Percentiles rank a stretch among this genome's conserved stretches.
Conservation (phyloP, 2,113 vertebrate species). For the Diglossa brunneiventris region DNA sequence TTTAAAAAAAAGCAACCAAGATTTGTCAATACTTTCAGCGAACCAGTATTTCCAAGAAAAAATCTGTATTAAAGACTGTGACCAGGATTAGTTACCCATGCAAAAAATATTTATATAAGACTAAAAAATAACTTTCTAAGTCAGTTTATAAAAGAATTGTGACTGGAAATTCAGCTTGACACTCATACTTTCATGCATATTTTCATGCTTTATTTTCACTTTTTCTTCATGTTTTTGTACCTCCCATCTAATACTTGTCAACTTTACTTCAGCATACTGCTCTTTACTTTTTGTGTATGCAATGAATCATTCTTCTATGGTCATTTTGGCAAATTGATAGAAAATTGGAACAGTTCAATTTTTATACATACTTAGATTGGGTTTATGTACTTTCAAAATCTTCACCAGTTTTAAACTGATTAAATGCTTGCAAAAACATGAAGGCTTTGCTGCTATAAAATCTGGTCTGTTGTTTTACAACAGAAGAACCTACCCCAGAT, state of each 20-base stretch:
- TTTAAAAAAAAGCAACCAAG: rapidly evolving
- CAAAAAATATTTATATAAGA: neutral
- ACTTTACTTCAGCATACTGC: neutral
- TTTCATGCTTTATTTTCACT: neutral
- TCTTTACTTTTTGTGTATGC: neutral
- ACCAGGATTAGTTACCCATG: neutral
- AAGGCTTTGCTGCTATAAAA: neutral
- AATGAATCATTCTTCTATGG: neutral
- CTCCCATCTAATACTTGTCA: neutral
- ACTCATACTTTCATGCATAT: neutral
- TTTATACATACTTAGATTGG: neutral
- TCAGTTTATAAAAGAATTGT: neutral
- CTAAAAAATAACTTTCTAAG: neutral
- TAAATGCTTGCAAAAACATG: neutral
- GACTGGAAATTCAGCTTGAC: neutral
- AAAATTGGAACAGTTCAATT: neutral
- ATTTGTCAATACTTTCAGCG: neutral
- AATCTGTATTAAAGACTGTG: neutral
- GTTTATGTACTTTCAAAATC: neutral
- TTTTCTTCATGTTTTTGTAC: neutral
- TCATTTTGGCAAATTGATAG: neutral
- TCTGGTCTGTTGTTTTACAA: neutral
- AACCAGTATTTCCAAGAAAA: neutral
- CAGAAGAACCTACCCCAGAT: neutral
- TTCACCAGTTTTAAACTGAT: neutral